Conservation (phyloP, 2,888 invertebrate species). For the Dastarcus helophoroides region DNA sequence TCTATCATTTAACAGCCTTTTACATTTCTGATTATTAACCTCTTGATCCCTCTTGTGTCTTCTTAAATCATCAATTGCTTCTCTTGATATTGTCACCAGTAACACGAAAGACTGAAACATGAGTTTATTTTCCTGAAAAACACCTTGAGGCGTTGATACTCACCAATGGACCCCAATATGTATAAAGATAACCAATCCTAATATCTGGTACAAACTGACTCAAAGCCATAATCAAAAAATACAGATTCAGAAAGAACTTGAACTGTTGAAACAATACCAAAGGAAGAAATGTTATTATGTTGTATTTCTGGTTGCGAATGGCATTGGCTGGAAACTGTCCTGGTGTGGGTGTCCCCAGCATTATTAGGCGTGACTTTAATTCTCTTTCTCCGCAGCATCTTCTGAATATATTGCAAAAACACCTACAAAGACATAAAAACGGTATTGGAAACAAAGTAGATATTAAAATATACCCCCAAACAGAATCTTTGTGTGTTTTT, state of each 20-base stretch:
- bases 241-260: conserved; percentile 95
- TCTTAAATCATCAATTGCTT: conserved; percentile 92
- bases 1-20: conserved; percentile 53
- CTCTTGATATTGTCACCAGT: conserved; percentile 88
- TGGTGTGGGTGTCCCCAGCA: conserved; percentile 61
- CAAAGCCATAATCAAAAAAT: conserved; percentile 94
- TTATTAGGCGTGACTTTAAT: conserved; percentile 63
- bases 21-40: conserved; percentile 90
- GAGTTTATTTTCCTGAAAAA: conserved; percentile 2
- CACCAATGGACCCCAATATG: conserved; percentile 96
- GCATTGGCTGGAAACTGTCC: conserved; percentile 90
- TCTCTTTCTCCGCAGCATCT: conserved; percentile 64
- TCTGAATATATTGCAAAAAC: conserved; percentile 63
- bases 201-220: conserved; percentile 97
- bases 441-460: conserved; percentile 4
- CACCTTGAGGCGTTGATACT: conserved; percentile 21
- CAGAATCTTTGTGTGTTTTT: conserved; percentile 48
- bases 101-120: conserved; percentile 71
- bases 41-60: conserved; percentile 89
- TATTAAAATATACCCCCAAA: conserved; percentile 32
- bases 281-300: conserved; percentile 78
- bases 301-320: conserved; percentile 97
- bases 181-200: conserved; percentile 93
- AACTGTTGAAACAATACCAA: conserved; percentile 96
- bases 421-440: conserved; percentile 44